Conservation (phyloP, 2,113 vertebrate genomes). For the Tragulus kanchil region DNA sequence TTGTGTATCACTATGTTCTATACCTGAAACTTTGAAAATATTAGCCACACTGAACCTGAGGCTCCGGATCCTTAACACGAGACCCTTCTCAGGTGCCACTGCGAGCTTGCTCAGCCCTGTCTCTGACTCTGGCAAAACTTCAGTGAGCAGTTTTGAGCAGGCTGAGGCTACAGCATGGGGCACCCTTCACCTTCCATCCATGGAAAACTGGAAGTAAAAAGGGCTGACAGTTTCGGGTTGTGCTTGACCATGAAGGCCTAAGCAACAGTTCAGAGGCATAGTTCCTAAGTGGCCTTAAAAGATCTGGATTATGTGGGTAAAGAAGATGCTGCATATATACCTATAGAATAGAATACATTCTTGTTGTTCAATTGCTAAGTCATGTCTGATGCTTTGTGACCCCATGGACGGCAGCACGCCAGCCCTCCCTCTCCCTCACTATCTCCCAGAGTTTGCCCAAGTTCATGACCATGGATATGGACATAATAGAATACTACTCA, state of each 20-base stretch:
- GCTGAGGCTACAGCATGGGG: background rate
- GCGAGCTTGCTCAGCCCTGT: background rate
- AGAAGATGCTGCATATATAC: background rate
- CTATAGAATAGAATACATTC: background rate
- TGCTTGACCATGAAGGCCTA: accelerated
- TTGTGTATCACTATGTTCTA: no score
- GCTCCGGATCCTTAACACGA: background rate
- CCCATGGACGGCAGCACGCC: background rate
- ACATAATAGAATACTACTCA: background rate
- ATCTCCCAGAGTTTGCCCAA: background rate
- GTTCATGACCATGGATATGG: background rate
- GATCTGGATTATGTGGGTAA: background rate
- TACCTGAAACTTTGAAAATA: no score
- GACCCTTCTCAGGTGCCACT: no score
- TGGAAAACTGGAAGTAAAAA: background rate
- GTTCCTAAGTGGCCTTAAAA: background rate
- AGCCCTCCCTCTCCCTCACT: background rate
- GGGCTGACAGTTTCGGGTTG: background rate
- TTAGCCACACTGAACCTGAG: background rate
- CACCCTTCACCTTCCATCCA: background rate
- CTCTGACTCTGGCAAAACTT: background rate
- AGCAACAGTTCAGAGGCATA: background rate
- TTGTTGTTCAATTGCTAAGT: background rate
- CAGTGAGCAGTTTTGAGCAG: background rate
- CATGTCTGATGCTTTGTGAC: background rate